Evolutionary conservation across 1,140 invertebrate genomes (phyloP), one percentile per base, ranked within the genome.

Genomic region (Babylonia areolata): DNA sequence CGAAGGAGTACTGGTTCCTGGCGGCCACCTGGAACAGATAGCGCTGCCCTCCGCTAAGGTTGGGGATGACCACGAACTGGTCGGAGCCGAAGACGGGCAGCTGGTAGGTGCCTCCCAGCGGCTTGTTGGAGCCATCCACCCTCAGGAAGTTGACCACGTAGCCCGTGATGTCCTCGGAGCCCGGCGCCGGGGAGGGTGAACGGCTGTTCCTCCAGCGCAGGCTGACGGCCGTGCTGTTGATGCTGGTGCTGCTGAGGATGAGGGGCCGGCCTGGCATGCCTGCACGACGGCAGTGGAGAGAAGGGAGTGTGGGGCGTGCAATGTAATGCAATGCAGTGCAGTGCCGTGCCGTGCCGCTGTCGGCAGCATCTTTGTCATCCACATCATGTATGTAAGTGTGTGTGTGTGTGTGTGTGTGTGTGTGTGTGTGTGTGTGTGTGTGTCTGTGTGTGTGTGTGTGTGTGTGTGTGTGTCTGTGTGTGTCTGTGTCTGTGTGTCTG

Each of bases 1-100:
- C 82, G 64, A 73, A 73, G 23, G 82, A 35, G 28, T 69, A 73
- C 28, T 40, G 39, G 28, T 73, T 71, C 37, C 64, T 71, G 31
- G 82, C 82, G 17, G 82, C 82, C 82, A 84, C 69, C 82, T 84
- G 82, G 31, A 84, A 84, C 64, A 73, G 73, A 69, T 84, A 84
- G 54, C 69, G 35, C 15, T 75, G 64, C 11, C 69, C 82, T 23
- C 23, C 64, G 28, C 40, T n/a, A 1, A 84, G 64, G 37, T 84
- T 84, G 33, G 82, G 82, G 69, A 84, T 84, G 28, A 84, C 82
- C 35, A 84, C 82, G 69, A 33, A 84, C n/a, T 73, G 64, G 12
- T 37, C 82, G 23, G 82, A 84, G 12, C 82, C 82, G 39, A 73
- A 84, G 20, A 84, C 17, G 20, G 82, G 82, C 23, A 75, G 5